These are phyloP conservation scores for Cryptocephalus primarius DNA, from an alignment of 2,888 invertebrate genomes.

Conservation along the genomic window DNA sequence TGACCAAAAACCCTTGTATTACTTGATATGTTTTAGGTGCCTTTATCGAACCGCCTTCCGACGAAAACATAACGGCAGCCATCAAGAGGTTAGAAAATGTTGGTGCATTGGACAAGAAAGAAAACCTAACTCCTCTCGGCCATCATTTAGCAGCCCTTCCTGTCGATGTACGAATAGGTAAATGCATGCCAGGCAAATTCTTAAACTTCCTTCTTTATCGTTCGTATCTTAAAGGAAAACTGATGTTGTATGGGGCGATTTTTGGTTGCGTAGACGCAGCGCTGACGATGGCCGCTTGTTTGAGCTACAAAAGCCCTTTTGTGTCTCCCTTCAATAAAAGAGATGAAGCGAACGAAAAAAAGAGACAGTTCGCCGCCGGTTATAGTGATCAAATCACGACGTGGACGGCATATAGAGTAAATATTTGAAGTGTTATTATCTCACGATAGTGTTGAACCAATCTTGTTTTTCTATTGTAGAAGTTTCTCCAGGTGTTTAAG, in stretches of 20 bases:
- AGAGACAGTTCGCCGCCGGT: conserved; percentile 63
- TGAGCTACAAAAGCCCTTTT: conserved; percentile 72
- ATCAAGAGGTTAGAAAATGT: conserved; percentile 61
- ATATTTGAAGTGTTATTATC: no score
- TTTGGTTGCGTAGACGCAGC: conserved; percentile 89
- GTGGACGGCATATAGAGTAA: conserved; percentile 72
- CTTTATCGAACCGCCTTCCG: conserved; percentile 63
- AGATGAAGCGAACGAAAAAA: conserved; percentile 58
- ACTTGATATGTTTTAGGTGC: conserved; percentile 37
- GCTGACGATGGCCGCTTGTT: conserved; percentile 77
- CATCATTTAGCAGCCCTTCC: conserved; percentile 81
- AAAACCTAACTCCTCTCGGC: conserved; percentile 72
- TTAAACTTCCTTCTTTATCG: no score
- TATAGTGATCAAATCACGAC: conserved; percentile 86
- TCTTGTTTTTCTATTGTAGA: conserved; percentile 37
- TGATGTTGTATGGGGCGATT: conserved; percentile 84
- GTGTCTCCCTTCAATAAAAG: conserved; percentile 63
- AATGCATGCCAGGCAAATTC: background rate
- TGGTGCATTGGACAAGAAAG: conserved; percentile 66
- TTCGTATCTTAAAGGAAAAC: conserved; percentile 39
- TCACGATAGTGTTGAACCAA: no score
- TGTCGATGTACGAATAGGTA: conserved; percentile 80
- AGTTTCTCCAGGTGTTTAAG: conserved; percentile 65
- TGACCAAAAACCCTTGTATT: no score
- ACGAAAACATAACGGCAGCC: conserved; percentile 56